Percentiles rank a stretch among this genome's conserved stretches.
Evolutionary conservation across 2,888 invertebrate genomes (phyloP).

Genomic region (Diarsia dahlii): DNA sequence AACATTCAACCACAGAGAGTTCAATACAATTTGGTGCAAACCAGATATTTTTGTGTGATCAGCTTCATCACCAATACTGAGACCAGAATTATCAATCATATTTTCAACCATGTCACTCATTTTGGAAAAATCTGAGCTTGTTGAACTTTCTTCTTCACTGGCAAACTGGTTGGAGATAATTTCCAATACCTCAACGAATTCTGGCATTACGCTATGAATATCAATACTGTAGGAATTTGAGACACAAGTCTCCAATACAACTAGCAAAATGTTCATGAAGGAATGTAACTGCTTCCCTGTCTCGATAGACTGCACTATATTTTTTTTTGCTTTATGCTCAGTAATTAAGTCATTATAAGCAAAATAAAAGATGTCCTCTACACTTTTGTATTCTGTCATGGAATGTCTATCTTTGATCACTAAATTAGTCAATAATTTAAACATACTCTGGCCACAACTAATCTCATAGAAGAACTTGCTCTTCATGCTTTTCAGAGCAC

Average conservation of each 20-base stretch:
- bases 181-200: conserved; percentile 76
- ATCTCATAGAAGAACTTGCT: conserved; percentile 92
- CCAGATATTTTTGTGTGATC: conserved; percentile 89
- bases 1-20: conserved; percentile 95
- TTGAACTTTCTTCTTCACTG: conserved; percentile 78
- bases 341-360: conserved; percentile 76
- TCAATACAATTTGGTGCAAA: conserved; percentile 92
- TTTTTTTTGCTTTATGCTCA: conserved; percentile 77
- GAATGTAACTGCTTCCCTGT: conserved; percentile 89
- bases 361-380: conserved; percentile 81
- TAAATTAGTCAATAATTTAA: conserved; percentile 87
- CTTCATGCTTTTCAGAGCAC: conserved; percentile 86
- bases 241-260: conserved; percentile 77
- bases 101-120: conserved; percentile 93
- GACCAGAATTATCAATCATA: conserved; percentile 87
- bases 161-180: conserved; percentile 82
- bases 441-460: conserved; percentile 91
- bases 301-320: conserved; percentile 88
- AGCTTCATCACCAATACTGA: conserved; percentile 69
- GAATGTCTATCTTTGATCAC: conserved; percentile 70
- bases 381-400: conserved; percentile 71
- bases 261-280: conserved; percentile 80
- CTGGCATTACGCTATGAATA: conserved; percentile 66
- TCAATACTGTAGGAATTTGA: conserved; percentile 72
- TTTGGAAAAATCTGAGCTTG: conserved; percentile 94